phyloP scores from a whole-genome alignment of 2,797 vertebrate genomes.

The Discoglossus pictus region DNA sequence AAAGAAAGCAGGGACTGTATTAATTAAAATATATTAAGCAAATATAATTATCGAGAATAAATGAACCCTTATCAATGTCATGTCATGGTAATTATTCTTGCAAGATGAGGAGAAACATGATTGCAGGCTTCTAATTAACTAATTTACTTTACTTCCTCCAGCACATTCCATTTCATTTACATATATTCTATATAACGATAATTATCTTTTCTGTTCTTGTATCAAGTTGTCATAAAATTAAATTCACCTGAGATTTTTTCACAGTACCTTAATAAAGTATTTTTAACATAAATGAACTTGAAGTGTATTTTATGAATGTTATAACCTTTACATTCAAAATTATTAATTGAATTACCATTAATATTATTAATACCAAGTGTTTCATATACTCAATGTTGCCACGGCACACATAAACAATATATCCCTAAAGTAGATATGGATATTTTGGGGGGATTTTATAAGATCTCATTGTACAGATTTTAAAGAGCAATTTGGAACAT shows the following conservation, averaged over 20 bases:
- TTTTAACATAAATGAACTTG: no score
- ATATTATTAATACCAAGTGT: no score
- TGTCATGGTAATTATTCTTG: constrained; percentile 50
- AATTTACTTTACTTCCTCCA: constrained; percentile 42
- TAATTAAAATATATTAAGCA: constrained; percentile 53
- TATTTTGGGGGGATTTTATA: no score
- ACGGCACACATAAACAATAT: no score
- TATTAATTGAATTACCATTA: no score
- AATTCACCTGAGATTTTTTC: background rate
- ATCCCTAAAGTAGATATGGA: no score
- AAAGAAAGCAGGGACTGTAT: constrained; percentile 35
- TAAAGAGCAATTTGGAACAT: no score
- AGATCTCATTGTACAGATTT: no score
- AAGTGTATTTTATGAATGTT: no score
- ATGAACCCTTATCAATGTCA: constrained; percentile 52
- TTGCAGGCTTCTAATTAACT: constrained; percentile 49
- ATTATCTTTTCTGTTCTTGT: constrained; percentile 18
- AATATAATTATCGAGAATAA: constrained; percentile 52
- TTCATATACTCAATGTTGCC: no score
- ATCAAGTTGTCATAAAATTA: constrained; percentile 26
- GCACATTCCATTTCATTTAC: constrained; percentile 40
- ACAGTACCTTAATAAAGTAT: no score
- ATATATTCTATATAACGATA: constrained; percentile 40
- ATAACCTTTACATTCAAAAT: no score
- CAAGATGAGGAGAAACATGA: constrained; percentile 49